Evolutionary conservation across 2,113 vertebrate species (phyloP).

Genomic region (Tragelaphus scriptus): DNA sequence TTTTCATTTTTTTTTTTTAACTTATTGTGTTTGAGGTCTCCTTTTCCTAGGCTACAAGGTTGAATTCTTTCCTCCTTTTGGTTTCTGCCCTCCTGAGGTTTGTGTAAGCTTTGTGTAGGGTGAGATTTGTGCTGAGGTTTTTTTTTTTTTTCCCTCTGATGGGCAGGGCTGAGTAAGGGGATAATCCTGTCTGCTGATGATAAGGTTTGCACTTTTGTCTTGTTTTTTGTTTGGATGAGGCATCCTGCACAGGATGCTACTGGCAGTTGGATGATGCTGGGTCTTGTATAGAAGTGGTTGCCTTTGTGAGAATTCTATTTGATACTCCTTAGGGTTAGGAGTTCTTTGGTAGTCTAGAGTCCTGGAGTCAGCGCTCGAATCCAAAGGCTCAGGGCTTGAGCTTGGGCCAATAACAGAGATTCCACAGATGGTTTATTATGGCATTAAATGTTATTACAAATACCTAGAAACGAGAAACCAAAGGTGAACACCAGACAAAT

Average conservation of each 20-base stretch:
- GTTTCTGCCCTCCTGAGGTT: neutral
- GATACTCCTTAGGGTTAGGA: neutral
- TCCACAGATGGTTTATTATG: neutral
- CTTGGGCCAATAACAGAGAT: neutral
- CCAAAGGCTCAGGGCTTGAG: neutral
- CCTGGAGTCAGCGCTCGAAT: neutral
- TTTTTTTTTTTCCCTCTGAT: neutral
- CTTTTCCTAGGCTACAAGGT: neutral
- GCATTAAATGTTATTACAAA: neutral
- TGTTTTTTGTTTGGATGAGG: neutral
- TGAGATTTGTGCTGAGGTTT: neutral
- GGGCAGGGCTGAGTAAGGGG: neutral
- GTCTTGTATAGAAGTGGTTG: neutral
- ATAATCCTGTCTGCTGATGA: neutral
- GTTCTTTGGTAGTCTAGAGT: neutral
- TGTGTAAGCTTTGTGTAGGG: neutral
- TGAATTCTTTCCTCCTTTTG: neutral
- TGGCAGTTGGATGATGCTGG: neutral
- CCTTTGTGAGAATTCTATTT: neutral
- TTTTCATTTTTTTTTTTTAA: neutral
- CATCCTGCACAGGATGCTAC: neutral
- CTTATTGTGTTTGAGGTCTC: neutral
- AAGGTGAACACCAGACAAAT: neutral
- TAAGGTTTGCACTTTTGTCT: neutral
- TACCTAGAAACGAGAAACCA: neutral